Base-by-base conservation (phyloP, 2,797 vertebrate genomes). In the Rhinatrema bivittatum region DNA sequence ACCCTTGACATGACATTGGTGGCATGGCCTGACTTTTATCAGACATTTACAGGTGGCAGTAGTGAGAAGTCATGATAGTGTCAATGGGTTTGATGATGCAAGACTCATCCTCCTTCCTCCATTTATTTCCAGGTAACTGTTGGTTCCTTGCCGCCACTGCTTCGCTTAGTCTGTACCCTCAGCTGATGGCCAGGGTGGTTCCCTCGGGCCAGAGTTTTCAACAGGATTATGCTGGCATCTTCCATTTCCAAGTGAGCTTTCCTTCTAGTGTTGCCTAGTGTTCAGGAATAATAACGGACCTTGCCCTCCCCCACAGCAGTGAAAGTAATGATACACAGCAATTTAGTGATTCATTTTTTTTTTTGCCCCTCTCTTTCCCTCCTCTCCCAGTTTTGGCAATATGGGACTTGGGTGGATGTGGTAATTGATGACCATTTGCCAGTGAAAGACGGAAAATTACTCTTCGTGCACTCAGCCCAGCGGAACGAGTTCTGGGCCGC, bases 381-480 rank as follows among this genome's bases (percentile, higher is more conserved):
- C 9, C 20, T 21, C 20, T 5, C 0, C 16, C 41, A 78, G 90
- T 85, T 93, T 68, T 93, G 90, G 89, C 90, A 89, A 66, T 92
- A 77, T 26, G 87, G 89, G 5, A 64, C 68, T 46, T 91, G 89
- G 91, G 67, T 89, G 53, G 87, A 92, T 2, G 86, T 93, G 9
- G 88, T 91, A 50, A 57, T 91, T 4, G 91, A 93, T 0, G 72
- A 79, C 41, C 53, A 43, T 12, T 55, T 79, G 32, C 76, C 76
- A 0, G 61, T 69, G 7, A 77, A 32, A 22, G 52, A 88, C 3
- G 85, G 85, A 26, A 69, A 90, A 57, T 79, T 93, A 59, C 62
- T 91, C 55, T 91, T 92, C 9, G 86, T 90, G 36, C 79, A 68
- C 39, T 89, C 88, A 0, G 76, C 43, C 0, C 53, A 77, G 36